Conservation (phyloP, 2,888 invertebrate genomes). For the Rosalia funebris region DNA sequence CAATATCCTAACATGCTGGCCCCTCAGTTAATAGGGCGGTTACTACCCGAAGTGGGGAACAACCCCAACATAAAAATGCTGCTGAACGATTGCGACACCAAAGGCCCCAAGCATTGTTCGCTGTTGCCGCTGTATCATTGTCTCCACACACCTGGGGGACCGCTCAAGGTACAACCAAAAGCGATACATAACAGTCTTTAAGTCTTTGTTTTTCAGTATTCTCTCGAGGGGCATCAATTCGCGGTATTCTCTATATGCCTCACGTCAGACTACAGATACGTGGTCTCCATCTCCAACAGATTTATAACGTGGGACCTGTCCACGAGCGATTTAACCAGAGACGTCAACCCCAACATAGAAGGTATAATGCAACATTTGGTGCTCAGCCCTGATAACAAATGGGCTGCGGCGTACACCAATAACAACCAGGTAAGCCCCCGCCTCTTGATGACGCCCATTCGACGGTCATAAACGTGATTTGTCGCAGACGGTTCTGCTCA, state of each 20-base stretch:
- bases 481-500: slow-evolving; percentile 82
- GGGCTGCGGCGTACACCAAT: slow-evolving; percentile 95
- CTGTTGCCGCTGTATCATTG: slow-evolving; percentile 94
- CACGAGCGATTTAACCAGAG: slow-evolving; percentile 93
- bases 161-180: slow-evolving; percentile 78
- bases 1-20: slow-evolving; percentile 96
- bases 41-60: slow-evolving; percentile 89
- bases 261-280: slow-evolving; percentile 89
- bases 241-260: slow-evolving; percentile 93
- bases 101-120: slow-evolving; percentile 90
- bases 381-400: slow-evolving; percentile 94
- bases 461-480: not conserved
- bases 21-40: slow-evolving; percentile 90
- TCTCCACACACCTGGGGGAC: slow-evolving; percentile 98
- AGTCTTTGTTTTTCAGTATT: too few relatives aligned
- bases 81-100: slow-evolving; percentile 88
- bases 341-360: slow-evolving; percentile 91
- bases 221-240: slow-evolving; percentile 97
- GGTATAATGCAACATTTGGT: slow-evolving; percentile 96
- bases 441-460: too few relatives aligned
- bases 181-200: too few relatives aligned
- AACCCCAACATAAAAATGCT: slow-evolving; percentile 87
- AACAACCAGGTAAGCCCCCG: slow-evolving; percentile 77
- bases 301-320: slow-evolving; percentile 97
- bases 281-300: slow-evolving; percentile 95